These are phyloP conservation scores for Lysandra bellargus DNA, from an alignment of 2,888 invertebrate genomes.

Conservation along the genomic window DNA sequence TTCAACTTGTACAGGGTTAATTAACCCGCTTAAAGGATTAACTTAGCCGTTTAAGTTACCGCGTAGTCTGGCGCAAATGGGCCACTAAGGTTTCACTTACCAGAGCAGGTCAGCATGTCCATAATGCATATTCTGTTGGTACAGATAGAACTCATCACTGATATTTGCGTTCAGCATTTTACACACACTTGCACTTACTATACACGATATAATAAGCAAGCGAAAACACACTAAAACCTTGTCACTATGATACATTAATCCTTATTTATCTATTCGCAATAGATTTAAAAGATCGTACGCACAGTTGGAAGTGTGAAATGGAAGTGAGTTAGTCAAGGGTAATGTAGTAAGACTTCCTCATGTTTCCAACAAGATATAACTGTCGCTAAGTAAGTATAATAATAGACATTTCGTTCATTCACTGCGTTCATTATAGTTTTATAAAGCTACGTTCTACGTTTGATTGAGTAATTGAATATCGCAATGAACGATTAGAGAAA, in stretches of 20 bases:
- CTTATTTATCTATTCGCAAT: constrained; percentile 13
- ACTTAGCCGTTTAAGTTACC: too few species aligned
- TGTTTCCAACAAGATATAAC: constrained; percentile 23
- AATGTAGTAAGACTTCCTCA: constrained; percentile 18
- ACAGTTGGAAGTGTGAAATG: constrained; percentile 15
- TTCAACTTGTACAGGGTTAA: too few species aligned
- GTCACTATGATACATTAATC: constrained; percentile 14
- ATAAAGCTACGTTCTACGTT: neutral
- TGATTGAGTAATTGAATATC: neutral
- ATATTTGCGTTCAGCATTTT: constrained; percentile 24
- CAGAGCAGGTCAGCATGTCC: constrained; percentile 18
- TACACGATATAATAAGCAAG: constrained; percentile 27
- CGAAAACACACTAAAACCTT: constrained; percentile 3
- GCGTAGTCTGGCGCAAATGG: too few species aligned
- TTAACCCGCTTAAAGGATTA: too few species aligned
- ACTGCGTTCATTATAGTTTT: neutral
- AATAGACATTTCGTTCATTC: neutral
- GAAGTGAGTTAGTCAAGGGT: constrained; percentile 1
- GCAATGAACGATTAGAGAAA: neutral
- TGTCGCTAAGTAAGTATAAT: constrained; percentile 13
- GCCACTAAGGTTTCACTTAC: neutral
- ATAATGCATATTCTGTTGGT: constrained; percentile 19
- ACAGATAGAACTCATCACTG: constrained; percentile 25
- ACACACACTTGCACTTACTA: constrained; percentile 20
- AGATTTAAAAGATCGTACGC: constrained; percentile 20